Evolutionary conservation across 2,113 vertebrate species (phyloP).

Genomic region (Egretta garzetta): DNA sequence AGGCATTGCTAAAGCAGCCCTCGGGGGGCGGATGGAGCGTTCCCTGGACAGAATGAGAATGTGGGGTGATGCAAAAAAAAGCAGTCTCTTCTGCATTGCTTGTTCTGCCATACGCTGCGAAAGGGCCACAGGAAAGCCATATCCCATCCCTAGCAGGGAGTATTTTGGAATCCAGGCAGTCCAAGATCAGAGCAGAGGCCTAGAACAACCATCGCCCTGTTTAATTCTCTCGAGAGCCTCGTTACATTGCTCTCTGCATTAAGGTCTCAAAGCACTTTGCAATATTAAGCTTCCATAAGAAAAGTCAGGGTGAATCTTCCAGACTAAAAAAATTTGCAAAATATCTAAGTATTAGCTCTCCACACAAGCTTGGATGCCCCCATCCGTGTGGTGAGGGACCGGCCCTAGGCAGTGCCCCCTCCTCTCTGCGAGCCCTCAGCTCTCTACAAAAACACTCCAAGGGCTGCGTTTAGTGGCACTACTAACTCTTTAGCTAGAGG

Average conservation of each 20-base stretch:
- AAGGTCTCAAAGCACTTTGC: background rate
- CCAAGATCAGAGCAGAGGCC: background rate
- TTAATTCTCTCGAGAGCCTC: background rate
- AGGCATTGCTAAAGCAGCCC: background rate
- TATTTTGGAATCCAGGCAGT: background rate
- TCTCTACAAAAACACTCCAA: background rate
- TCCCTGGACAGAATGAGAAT: background rate
- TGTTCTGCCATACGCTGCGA: accelerated
- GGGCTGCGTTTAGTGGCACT: accelerated
- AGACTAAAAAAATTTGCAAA: background rate
- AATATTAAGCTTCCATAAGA: background rate
- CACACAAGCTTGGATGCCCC: too few relatives aligned
- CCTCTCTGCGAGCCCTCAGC: background rate
- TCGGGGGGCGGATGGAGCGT: background rate
- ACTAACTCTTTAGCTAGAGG: background rate
- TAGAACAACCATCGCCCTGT: background rate
- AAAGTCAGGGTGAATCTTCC: background rate
- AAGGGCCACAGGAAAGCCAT: background rate
- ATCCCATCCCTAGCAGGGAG: background rate
- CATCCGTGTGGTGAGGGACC: background rate
- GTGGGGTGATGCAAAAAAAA: background rate
- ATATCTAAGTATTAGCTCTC: background rate
- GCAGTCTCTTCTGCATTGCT: background rate
- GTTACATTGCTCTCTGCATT: accelerated
- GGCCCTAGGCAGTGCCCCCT: background rate